Percentiles rank a stretch among this genome's conserved stretches.
Evolutionary conservation across 2,113 vertebrate species (phyloP).

Genomic region (western clawed frog (Xenopus tropicalis)): UCB_Xtro_10.0 CM004445.2:67916501-67917000

Average conservation of each 20-base stretch:
- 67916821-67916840: conserved; percentile 58
- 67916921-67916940: conserved; percentile 73
- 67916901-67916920: conserved; percentile 76
- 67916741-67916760: conserved; percentile 52
- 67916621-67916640: no score
- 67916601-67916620: no score
- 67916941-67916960: conserved; percentile 79
- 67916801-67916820: conserved; percentile 52
- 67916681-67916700: conserved; percentile 52
- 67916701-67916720: conserved; percentile 53
- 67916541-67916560: no score
- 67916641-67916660: conserved; percentile 48
- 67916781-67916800: conserved; percentile 46
- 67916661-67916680: conserved; percentile 43
- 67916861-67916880: conserved; percentile 77
- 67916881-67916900: conserved; percentile 71
- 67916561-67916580: no score
- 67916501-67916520: no score
- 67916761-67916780: background rate
- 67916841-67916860: conserved; percentile 68
- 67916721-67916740: conserved; percentile 33
- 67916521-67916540: no score
- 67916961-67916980: conserved; percentile 69
- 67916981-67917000: conserved; percentile 73
- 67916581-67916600: no score